A percentile compares a stretch with the other conserved stretches of the same genome.
These are phyloP conservation scores for Porites australiensis DNA, from an alignment of 64 coral and sea anemone species.

Conservation along the genomic window DNA sequence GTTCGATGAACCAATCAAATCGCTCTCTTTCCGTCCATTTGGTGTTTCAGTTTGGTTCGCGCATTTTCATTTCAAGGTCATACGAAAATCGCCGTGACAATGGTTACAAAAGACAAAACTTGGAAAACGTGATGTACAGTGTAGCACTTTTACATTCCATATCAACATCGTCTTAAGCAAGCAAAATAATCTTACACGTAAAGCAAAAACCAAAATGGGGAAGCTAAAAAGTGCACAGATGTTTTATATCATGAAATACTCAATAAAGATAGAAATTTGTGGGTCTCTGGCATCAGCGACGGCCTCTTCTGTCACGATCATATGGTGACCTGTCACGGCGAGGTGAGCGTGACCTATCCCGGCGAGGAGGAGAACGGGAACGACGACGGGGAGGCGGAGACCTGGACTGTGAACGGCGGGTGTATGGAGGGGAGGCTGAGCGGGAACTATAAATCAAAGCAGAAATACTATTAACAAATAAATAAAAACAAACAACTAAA, in stretches of 20 bases:
- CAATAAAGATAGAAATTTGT: neutral
- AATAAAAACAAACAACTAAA: neutral
- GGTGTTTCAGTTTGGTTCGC: neutral
- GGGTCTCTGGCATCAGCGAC: neutral
- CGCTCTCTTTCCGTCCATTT: too few species aligned
- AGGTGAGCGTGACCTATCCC: constrained; percentile 78
- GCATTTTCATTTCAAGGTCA: too few species aligned
- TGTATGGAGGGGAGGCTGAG: constrained; percentile 25
- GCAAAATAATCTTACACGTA: too few species aligned
- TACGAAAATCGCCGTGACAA: too few species aligned
- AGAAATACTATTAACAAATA: neutral
- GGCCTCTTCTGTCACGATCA: constrained; percentile 40
- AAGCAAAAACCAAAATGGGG: too few species aligned
- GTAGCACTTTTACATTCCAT: too few species aligned
- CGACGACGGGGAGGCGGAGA: constrained; percentile 81
- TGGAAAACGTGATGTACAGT: too few species aligned
- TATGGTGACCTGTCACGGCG: constrained; percentile 70
- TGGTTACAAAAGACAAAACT: too few species aligned
- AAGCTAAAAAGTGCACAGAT: too few species aligned
- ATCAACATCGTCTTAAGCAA: too few species aligned
- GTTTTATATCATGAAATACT: neutral
- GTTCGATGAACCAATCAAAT: too few species aligned
- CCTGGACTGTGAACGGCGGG: constrained; percentile 44
- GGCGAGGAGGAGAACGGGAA: constrained; percentile 86
- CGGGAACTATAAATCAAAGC: constrained; percentile 12